phyloP scores from a whole-genome alignment of 2,888 invertebrate species.

The Charanyca ferruginea region DNA sequence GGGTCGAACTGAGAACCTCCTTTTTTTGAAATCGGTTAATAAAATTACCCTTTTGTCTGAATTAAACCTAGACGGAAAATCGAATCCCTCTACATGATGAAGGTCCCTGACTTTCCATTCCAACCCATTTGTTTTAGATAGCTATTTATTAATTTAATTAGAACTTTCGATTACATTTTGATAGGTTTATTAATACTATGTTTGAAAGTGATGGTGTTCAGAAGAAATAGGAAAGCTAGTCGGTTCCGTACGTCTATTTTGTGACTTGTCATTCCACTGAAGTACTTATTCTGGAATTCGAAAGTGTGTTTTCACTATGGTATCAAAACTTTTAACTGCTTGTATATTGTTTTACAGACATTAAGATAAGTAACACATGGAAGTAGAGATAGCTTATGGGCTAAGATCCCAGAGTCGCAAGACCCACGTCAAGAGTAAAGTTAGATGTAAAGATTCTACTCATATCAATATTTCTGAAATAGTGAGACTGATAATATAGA shows the following conservation, averaged over 20 bases:
- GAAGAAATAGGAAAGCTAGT: neutral
- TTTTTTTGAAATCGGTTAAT: too few species aligned
- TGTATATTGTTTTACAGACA: neutral
- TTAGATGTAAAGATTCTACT: too few species aligned
- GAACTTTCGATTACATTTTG: conserved; percentile 18
- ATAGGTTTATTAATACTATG: neutral
- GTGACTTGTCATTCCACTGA: neutral
- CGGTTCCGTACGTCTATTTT: neutral
- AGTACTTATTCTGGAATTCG: neutral
- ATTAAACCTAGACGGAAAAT: too few species aligned
- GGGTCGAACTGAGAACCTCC: too few species aligned
- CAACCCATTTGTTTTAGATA: conserved; percentile 10
- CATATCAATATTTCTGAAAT: too few species aligned
- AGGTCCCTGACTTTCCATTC: neutral
- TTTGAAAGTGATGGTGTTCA: neutral
- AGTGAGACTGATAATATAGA: too few species aligned
- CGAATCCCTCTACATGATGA: neutral
- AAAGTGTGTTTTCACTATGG: neutral
- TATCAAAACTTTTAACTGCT: too few species aligned
- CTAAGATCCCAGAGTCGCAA: too few species aligned
- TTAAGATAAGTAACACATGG: neutral
- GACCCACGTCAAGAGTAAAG: too few species aligned
- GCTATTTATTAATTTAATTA: conserved; percentile 19
- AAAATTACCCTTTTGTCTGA: neutral
- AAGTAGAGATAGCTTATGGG: too few species aligned